Evolutionary conservation across 2,797 vertebrate genomes (phyloP), one percentile per base, ranked within the genome.

Genomic region (Spinibarbus caldwelli): DNA sequence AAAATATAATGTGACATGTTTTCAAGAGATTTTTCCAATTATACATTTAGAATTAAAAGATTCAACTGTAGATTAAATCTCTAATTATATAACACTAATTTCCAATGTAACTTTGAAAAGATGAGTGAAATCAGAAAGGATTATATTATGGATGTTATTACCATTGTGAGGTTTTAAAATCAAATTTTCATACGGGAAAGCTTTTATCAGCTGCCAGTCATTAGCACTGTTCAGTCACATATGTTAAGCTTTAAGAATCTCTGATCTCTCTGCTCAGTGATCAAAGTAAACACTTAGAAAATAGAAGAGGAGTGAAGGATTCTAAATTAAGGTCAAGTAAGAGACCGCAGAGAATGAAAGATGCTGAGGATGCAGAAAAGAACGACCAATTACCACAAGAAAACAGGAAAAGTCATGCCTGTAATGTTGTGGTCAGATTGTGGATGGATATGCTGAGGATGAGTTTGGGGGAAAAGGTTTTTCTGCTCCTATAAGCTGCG

Each of bases 311-410:
- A 68, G 38, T 62, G 29, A 34, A 49, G 41, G 57, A 66, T 72
- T 71, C 38, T 49, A 41, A 45, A 78, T 52, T 52, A 70, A 70
- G 54, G 62, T 78, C 54, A 79, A 31, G 78, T 26, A 3, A 26
- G 41, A 83, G 41, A 82, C 80, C 64, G 17, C 77, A 77, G 70
- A 36, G 45, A 62, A n/a, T 41, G 52, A 86, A 78, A 80, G 68
- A 88, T 90, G 94, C 94, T 94, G 94, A 95, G 91, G 43, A 75
- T 75, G 92, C 93, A 93, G 88, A 93, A 92, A 45, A 80, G 45
- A 23, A 64, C 64, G 85, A 87, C 85, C 52, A 87, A 84, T 89
- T 79, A 90, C 38, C 72, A 57, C 73, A 76, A 86, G 75, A 89
- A 59, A 79, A 83, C 66, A 90, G 91, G 89, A 83, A 83, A 91